These are phyloP conservation scores for Mythimna vitellina DNA, from an alignment of 2,888 invertebrate species.

Conservation along the genomic window DNA sequence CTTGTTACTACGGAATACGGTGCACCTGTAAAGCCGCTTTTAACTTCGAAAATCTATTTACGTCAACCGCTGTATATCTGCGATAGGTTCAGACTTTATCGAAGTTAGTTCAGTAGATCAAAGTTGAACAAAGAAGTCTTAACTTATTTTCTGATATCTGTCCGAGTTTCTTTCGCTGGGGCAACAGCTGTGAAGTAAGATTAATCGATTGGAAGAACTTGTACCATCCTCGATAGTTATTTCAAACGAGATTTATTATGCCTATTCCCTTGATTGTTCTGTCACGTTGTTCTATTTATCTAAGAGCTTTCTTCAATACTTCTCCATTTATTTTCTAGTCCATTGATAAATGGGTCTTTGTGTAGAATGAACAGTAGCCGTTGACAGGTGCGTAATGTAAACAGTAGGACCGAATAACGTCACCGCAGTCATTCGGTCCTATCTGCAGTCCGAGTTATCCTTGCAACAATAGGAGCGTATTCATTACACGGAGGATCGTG, in stretches of 20 bases:
- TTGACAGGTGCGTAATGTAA: slow-evolving; percentile 40
- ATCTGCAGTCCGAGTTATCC: slow-evolving; percentile 68
- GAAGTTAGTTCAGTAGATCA: slow-evolving; percentile 56
- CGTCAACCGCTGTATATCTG: slow-evolving; percentile 27
- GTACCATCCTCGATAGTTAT: slow-evolving; percentile 38
- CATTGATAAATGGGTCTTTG: slow-evolving; percentile 10
- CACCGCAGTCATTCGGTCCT: slow-evolving; percentile 44
- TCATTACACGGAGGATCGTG: slow-evolving; percentile 78
- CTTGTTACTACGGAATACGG: slow-evolving; percentile 38
- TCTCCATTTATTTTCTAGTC: slow-evolving; percentile 14
- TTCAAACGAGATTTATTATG: slow-evolving; percentile 35
- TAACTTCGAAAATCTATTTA: slow-evolving; percentile 56
- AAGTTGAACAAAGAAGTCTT: slow-evolving; percentile 47
- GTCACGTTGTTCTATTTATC: slow-evolving; percentile 1
- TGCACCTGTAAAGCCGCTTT: slow-evolving; percentile 43
- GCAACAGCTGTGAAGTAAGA: slow-evolving; percentile 42
- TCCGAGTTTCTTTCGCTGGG: slow-evolving; percentile 27
- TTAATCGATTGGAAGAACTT: slow-evolving; percentile 42
- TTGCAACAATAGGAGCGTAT: slow-evolving; percentile 80
- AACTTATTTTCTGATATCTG: slow-evolving; percentile 49
- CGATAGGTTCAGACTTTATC: slow-evolving; percentile 45
- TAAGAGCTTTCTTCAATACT: slow-evolving; percentile 24
- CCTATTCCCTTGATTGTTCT: slow-evolving; percentile 11
- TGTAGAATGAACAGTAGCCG: slow-evolving; percentile 42
- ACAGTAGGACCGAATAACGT: slow-evolving; percentile 32